A percentile compares a stretch with the other conserved stretches of the same genome.
These are phyloP conservation scores for Euura saliciscinereae DNA, from an alignment of 1,140 invertebrate genomes.

Conservation along the genomic window DNA sequence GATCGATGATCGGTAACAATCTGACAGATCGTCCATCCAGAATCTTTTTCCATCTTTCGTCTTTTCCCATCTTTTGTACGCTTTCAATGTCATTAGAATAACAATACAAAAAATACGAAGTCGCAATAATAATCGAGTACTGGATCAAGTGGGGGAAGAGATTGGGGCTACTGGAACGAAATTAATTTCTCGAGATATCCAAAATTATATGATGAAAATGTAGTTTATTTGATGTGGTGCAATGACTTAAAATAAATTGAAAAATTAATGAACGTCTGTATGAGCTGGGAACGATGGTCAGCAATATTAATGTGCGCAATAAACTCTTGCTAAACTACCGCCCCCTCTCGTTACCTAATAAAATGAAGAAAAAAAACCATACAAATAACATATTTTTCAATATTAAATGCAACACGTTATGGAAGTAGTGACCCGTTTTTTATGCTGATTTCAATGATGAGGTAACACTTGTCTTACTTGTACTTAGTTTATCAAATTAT, in stretches of 20 bases:
- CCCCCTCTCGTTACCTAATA: constrained; percentile 31
- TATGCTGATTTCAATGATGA: constrained; percentile 50
- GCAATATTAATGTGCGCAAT: constrained; percentile 39
- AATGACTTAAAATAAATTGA: constrained; percentile 65
- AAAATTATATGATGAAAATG: constrained; percentile 61
- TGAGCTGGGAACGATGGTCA: constrained; percentile 60
- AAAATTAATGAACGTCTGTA: constrained; percentile 60
- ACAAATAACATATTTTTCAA: constrained; percentile 31
- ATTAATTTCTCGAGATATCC: neutral
- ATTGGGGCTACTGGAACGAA: no score
- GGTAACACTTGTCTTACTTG: constrained; percentile 65
- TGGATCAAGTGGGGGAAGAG: neutral
- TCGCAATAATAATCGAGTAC: neutral
- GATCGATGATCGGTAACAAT: no score
- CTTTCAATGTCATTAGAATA: no score
- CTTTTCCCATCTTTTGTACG: no score
- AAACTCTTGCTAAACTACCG: constrained; percentile 43
- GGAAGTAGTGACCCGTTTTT: constrained; percentile 36
- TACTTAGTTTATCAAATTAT: constrained; percentile 65
- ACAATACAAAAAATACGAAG: neutral
- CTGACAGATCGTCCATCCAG: no score
- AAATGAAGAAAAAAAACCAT: no score
- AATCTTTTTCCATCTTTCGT: no score
- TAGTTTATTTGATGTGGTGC: constrained; percentile 65
- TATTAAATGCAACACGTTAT: constrained; percentile 55